Percentiles rank a stretch among this genome's conserved stretches.
Conservation (phyloP, 53 echinoderm and acorn worm species). For the Pentamera pediparva region DNA sequence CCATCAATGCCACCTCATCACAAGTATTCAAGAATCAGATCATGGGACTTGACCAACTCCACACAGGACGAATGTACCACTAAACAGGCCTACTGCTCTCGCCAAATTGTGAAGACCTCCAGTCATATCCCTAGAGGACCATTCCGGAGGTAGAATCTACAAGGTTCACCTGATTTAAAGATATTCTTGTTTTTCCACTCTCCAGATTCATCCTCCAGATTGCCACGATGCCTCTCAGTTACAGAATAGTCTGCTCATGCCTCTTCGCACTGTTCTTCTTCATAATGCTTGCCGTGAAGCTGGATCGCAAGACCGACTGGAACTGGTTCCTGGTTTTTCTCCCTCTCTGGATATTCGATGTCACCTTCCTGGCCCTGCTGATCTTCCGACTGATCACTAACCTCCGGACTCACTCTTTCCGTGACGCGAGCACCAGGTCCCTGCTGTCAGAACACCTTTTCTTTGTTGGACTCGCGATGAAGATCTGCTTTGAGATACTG, state of each 20-base stretch:
- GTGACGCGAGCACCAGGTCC: constrained; percentile 55
- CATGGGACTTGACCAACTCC: too few species aligned
- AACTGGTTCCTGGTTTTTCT: constrained; percentile 96
- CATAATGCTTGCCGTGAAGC: constrained; percentile 60
- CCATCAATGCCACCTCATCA: too few species aligned
- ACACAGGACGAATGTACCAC: too few species aligned
- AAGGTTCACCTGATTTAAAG: too few species aligned
- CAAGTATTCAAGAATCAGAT: too few species aligned
- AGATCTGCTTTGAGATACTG: constrained; percentile 72
- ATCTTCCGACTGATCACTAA: constrained; percentile 69
- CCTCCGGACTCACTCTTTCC: constrained; percentile 59
- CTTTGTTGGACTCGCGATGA: constrained; percentile 60
- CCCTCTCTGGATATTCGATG: constrained; percentile 84
- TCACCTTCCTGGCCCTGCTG: constrained; percentile 45
- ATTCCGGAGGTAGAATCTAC: too few species aligned
- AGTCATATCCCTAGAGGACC: too few species aligned
- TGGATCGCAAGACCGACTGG: constrained; percentile 67
- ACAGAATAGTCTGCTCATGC: constrained; percentile 61
- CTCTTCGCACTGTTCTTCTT: constrained; percentile 66
- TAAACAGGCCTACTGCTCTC: too few species aligned
- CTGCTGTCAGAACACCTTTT: constrained; percentile 52
- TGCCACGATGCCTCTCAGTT: constrained; percentile 85
- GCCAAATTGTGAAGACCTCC: too few species aligned
- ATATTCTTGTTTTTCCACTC: neutral
- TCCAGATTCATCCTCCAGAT: constrained; percentile 19